Evolutionary conservation across 2,797 vertebrate genomes (phyloP), one percentile per base, ranked within the genome.

Genomic region (Sus cebifrons): DNA sequence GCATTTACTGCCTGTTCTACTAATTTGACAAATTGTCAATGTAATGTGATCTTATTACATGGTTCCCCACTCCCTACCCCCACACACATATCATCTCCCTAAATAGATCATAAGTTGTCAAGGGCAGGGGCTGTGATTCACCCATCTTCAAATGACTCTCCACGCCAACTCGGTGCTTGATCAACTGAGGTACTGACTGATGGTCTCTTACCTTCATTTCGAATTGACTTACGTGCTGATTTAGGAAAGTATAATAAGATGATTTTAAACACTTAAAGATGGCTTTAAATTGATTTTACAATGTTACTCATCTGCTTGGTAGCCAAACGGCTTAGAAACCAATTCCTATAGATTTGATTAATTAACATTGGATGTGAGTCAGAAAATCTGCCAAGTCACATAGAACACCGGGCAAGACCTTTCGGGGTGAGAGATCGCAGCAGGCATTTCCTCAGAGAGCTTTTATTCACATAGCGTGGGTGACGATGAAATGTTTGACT

Each of bases 231-330:
- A 52, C 36, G 74, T 77, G 40, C 32, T 85, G 13, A 85, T 68
- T 92, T 87, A 82, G 40, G 54, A 92, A 95, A 87, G 49, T 84
- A n/a, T 23, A 85, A n/a, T 23, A 85, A 85, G 16, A 65, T 77
- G 3, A 86, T 85, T 27, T 78, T 68, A 94, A 96, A 84, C 29
- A 88, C 15, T 82, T 89, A 71, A 92, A 94, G 71, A 78, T 94
- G 11, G 20, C 10, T 73, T 94, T 84, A 78, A 89, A 84, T 89
- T 64, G 89, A 95, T 83, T 94, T 88, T 73, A 49, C 71, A 84
- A 62, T 89, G 40, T 82, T 71, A 78, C 88, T 77, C 67, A 77
- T 85, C 29, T 65, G 9, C 58, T 75, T 56, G 32, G 32, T 88
- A 29, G 52, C 56, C 88, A 94, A 92, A 94, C 32, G 25, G 27